Base-by-base conservation (phyloP, 2,113 vertebrate species). In the Datnioides undecimradiatus region DNA sequence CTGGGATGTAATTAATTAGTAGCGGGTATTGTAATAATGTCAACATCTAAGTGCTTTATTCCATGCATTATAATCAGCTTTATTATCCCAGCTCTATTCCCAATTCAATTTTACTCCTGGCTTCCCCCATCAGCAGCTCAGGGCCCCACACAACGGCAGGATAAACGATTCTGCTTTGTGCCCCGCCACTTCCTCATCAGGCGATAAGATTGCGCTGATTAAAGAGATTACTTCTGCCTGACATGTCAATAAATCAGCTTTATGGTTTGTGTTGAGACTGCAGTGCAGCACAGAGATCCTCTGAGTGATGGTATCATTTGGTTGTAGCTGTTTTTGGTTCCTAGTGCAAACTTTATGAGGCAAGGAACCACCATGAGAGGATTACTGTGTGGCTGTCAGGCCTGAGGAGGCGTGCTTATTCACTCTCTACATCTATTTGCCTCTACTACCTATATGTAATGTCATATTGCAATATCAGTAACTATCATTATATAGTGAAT, bases 151-250 rank as follows among this genome's bases (percentile, higher is more conserved):
- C 79, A 74, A 79, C 67, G 25, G 52, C 54, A 73, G 83, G 68
- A 78, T 81, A 83, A 88, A 85, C 63, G 41, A 89, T 81, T 90
- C 40, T 52, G 49, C 75, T 83, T 87, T 70, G 78, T 85, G 66
- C 23, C 65, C 41, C 45, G 43, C 76, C 74, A 79, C 80, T 87
- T 87, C 82, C 86, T 86, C 79, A 83, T 81, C 74, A 82, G 76
- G 78, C 54, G 78, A 75, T 80, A 81, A 90, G 85, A 87, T 81
- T 89, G 60, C 51, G 5, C 85, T 86, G 89, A 91, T 93, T 91
- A 90, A 87, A 91, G 82, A 85, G 79, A 91, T 93, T 90, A 82
- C 85, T 92, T 91, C 64, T 79, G 84, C 80, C 70, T 58, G 76
- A 87, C 79, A 43, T 84, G 71, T 83, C 85, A 85, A 89, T 91